Evolutionary conservation across 2,888 invertebrate genomes (phyloP), one percentile per base, ranked within the genome.

Genomic region (Endotricha flammealis): DNA sequence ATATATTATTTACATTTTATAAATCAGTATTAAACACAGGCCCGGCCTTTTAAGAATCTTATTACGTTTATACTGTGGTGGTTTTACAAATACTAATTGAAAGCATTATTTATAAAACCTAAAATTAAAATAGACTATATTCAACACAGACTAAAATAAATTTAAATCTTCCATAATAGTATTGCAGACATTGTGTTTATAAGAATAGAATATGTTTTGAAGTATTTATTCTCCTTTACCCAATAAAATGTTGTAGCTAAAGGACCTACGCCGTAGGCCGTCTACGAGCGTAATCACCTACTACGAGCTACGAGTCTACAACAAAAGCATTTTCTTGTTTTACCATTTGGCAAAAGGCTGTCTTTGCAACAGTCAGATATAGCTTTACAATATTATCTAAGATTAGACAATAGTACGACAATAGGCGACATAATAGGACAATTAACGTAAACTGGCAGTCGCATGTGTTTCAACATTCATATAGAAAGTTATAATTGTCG

Each of bases 401-500:
- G 20, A 20, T 20, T 20, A n/a, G 6, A 20, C n/a, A 20, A 20
- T 20, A 20, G n/a, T 22, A 9, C 22, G 57, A 51, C n/a, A n/a
- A 60, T 50, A 56, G 64, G 57, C 56, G 58, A 61, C 57, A 63
- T 70, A 73, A 74, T 76, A 74, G 64, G 65, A 68, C 71, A 73
- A 77, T 77, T 74, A 75, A 51, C 58, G 65, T 68, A 58, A 68
- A 48, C 67, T 59, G 51, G 57, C 53, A 58, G 64, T 63, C 48
- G 70, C 66, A 64, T 71, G 63, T 69, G 57, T 65, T n/a, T 53
- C 55, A 56, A 58, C 65, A 67, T 65, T 64, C 62, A 63, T 65
- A 65, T 57, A 45, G 55, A 60, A 70, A 67, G 59, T 68, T 64
- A 69, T 77, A 73, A 80, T 79, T 70, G 74, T 64, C 46, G 42